Conservation (phyloP, 2,113 vertebrate species). For the Notechis scutatus region DNA sequence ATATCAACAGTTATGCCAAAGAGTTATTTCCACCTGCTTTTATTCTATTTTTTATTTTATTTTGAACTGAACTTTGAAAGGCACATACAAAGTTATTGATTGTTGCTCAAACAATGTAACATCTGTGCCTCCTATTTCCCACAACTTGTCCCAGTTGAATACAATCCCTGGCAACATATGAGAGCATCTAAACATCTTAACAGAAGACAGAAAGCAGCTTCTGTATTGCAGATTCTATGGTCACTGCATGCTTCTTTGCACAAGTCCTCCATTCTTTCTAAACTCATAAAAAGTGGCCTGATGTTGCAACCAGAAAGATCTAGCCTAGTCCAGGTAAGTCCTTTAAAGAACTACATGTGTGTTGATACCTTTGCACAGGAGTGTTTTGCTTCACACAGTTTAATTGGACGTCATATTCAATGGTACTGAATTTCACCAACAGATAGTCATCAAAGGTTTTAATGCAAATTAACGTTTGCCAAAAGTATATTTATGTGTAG, state of each 20-base stretch:
- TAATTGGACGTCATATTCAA: background rate
- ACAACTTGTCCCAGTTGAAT: background rate
- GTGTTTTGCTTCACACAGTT: background rate
- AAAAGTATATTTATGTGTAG: background rate
- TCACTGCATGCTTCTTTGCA: background rate
- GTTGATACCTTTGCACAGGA: background rate
- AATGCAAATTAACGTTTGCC: background rate
- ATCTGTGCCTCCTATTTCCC: background rate
- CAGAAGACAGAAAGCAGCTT: background rate
- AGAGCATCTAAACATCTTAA: background rate
- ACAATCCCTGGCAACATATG: background rate
- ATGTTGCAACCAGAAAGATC: background rate
- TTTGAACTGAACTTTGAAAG: background rate
- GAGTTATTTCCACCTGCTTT: background rate
- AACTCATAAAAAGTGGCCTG: background rate
- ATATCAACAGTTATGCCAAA: conserved; percentile 18
- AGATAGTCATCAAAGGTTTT: background rate
- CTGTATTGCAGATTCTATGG: background rate
- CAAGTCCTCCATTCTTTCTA: background rate
- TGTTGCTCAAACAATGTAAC: background rate
- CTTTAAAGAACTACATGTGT: background rate
- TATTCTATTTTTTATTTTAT: conserved; percentile 26
- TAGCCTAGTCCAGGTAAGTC: background rate
- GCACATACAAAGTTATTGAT: background rate
- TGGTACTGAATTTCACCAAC: background rate